A percentile compares a stretch with the other conserved stretches of the same genome.
Evolutionary conservation across 1,140 invertebrate genomes (phyloP).

Genomic region (Drosophila carrolli): DNA sequence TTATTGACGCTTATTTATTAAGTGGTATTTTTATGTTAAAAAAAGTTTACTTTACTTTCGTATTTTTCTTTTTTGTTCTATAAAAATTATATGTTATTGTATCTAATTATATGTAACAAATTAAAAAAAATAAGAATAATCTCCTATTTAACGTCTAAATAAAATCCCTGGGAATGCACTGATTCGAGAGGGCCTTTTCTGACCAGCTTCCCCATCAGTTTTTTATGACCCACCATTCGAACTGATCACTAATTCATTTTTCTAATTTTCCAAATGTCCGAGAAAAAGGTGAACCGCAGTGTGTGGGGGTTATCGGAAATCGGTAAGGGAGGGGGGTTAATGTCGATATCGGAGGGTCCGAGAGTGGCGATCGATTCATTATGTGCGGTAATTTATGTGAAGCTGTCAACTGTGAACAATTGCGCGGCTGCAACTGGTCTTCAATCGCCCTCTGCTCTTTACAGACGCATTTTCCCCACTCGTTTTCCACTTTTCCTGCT

Average conservation of each 20-base stretch:
- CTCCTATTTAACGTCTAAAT: background rate
- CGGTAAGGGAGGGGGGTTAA: background rate
- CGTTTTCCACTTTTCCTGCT: slow-evolving; percentile 1
- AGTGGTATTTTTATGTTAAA: too few relatives aligned
- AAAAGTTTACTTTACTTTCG: too few relatives aligned
- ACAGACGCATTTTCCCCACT: background rate
- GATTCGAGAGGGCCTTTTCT: background rate
- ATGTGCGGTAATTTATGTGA: slow-evolving; percentile 67
- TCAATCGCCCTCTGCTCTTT: slow-evolving; percentile 38
- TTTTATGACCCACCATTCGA: slow-evolving; percentile 18
- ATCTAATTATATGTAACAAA: too few relatives aligned
- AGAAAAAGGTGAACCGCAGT: slow-evolving; percentile 44
- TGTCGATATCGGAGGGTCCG: slow-evolving; percentile 14
- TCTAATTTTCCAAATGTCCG: slow-evolving; percentile 74
- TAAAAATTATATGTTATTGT: too few relatives aligned
- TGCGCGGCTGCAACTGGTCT: slow-evolving; percentile 78
- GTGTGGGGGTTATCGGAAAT: slow-evolving; percentile 7
- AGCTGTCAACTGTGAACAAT: slow-evolving; percentile 70
- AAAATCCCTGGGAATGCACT: background rate
- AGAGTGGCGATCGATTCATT: slow-evolving; percentile 64
- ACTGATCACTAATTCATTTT: slow-evolving; percentile 74
- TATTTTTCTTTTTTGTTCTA: too few relatives aligned
- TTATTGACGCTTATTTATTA: too few relatives aligned
- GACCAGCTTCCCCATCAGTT: slow-evolving; percentile 5
- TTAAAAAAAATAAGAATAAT: too few relatives aligned